phyloP scores from a whole-genome alignment of 2,113 vertebrate species.

The Daphoenositta chrysoptera region DNA sequence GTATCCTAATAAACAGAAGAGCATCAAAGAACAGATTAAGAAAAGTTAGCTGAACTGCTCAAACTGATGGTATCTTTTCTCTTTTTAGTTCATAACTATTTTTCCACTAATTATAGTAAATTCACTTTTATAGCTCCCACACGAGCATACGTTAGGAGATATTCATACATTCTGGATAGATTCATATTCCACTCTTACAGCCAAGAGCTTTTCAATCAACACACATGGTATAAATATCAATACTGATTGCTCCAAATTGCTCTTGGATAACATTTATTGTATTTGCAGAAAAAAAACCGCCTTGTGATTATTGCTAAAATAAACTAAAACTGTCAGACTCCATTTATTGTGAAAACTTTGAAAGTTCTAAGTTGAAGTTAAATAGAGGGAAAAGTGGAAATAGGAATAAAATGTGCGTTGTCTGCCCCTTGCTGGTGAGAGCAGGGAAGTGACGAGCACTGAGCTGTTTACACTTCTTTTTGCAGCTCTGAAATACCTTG shows the following conservation, averaged over 20 bases:
- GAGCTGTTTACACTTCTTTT: background rate
- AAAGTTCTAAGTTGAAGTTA: background rate
- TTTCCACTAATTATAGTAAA: conserved; percentile 37
- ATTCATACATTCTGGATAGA: conserved; percentile 28
- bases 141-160: conserved; percentile 4
- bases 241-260: conserved; percentile 33
- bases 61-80: background rate
- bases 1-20: background rate
- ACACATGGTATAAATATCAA: conserved; percentile 47
- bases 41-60: background rate
- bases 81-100: background rate
- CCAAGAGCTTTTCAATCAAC: conserved; percentile 55
- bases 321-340: conserved; percentile 40
- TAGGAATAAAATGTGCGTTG: background rate
- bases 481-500: background rate
- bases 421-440: conserved; percentile 56
- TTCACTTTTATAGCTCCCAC: conserved; percentile 18
- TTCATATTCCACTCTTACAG: conserved; percentile 45
- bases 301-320: conserved; percentile 50
- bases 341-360: conserved; percentile 25
- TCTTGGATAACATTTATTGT: conserved; percentile 55
- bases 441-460: background rate
- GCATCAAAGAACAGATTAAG: background rate
- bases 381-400: background rate
- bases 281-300: conserved; percentile 48